A percentile compares a stretch with the other conserved stretches of the same genome.
phyloP scores from a whole-genome alignment of 23 tunicate genomes.

The Halocynthia aurantium region DNA sequence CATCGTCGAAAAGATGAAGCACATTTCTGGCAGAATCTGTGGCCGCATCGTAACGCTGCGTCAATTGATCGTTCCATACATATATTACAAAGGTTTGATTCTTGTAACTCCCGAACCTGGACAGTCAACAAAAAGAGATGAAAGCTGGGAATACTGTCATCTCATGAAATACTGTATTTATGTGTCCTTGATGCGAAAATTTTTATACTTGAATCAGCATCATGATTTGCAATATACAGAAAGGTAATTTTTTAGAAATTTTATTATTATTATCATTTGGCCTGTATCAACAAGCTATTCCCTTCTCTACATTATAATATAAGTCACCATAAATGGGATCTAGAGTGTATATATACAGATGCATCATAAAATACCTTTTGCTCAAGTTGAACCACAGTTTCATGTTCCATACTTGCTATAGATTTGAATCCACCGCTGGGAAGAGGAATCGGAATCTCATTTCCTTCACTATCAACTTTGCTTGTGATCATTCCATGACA shows the following conservation, averaged over 20 bases:
- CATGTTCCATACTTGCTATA: neutral
- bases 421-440: neutral
- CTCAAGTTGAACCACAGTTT: slow-evolving; percentile 2
- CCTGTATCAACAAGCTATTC: too few species aligned
- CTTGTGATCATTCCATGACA: neutral
- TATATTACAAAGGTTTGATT: slow-evolving; percentile 10
- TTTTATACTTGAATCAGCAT: too few species aligned
- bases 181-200: too few species aligned
- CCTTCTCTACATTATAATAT: too few species aligned
- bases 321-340: too few species aligned
- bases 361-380: neutral
- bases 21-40: slow-evolving; percentile 22
- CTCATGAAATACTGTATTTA: too few species aligned
- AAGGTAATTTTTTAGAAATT: too few species aligned
- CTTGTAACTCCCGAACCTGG: slow-evolving; percentile 20
- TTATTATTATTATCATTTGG: too few species aligned
- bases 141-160: too few species aligned
- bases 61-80: slow-evolving; percentile 14
- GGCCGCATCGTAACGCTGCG: slow-evolving; percentile 24
- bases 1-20: slow-evolving; percentile 6
- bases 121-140: neutral
- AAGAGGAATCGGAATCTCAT: neutral
- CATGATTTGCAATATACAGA: too few species aligned
- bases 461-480: slow-evolving; percentile 13
- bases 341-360: too few species aligned